These are phyloP conservation scores for Syritta pipiens DNA, from an alignment of 2,888 invertebrate genomes.

Conservation along the genomic window DNA sequence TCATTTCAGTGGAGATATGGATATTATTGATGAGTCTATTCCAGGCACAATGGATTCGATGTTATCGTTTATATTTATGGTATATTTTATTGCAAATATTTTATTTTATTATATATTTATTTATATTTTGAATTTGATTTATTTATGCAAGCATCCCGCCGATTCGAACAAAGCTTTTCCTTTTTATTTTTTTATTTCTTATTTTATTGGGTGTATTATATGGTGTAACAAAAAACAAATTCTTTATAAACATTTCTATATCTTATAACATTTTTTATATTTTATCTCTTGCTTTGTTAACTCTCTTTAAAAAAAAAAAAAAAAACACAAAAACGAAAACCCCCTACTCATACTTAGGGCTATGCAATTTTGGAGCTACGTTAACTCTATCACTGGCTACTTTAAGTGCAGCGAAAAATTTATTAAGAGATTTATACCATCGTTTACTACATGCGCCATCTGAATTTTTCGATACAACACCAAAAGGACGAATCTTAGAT, in stretches of 20 bases:
- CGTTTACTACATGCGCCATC: slow-evolving; percentile 82
- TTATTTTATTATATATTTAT: slow-evolving; percentile 1
- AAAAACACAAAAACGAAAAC: slow-evolving; percentile 34
- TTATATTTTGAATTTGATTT: slow-evolving; percentile 5
- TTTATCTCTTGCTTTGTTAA: slow-evolving; percentile 23
- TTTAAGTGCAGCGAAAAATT: slow-evolving; percentile 74
- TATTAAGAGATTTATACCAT: slow-evolving; percentile 79
- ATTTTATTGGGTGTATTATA: slow-evolving; percentile 7
- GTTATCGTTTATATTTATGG: slow-evolving; percentile 79
- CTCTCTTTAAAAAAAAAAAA: slow-evolving; percentile 11
- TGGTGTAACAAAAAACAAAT: too few relatives aligned
- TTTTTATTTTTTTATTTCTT: slow-evolving; percentile 5
- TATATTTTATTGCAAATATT: slow-evolving; percentile 70
- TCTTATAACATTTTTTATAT: slow-evolving; percentile 24
- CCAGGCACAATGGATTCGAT: slow-evolving; percentile 81
- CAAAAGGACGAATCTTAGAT: slow-evolving; percentile 83
- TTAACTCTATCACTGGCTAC: slow-evolving; percentile 75
- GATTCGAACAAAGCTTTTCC: slow-evolving; percentile 17
- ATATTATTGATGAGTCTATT: slow-evolving; percentile 83
- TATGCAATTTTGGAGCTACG: slow-evolving; percentile 76
- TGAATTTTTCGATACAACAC: slow-evolving; percentile 84
- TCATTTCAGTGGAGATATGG: slow-evolving; percentile 85
- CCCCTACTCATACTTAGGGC: slow-evolving; percentile 66
- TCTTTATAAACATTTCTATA: too few relatives aligned
- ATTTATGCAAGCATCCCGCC: slow-evolving; percentile 19